Percentiles rank a stretch among this genome's conserved stretches.
Conservation (phyloP, 2,888 invertebrate genomes). For the Atrina japonica region DNA sequence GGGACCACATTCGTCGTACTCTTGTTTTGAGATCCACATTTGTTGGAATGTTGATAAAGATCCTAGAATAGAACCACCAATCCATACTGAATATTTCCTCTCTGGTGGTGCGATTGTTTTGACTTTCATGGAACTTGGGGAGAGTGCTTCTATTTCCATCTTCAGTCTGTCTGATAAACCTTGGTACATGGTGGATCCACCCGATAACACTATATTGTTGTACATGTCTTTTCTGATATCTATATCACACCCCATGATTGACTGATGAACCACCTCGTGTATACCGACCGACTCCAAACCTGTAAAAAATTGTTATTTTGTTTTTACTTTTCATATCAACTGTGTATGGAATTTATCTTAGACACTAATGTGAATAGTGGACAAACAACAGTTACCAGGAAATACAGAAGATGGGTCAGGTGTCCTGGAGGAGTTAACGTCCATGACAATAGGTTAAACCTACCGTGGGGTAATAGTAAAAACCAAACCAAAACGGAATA, state of each 20-base stretch:
- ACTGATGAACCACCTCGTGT: slow-evolving; percentile 71
- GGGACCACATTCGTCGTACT: slow-evolving; percentile 20
- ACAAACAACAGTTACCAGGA: too few relatives aligned
- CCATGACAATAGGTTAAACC: too few relatives aligned
- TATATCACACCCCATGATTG: slow-evolving; percentile 73
- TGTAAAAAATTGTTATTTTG: too few relatives aligned
- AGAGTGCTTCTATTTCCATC: neutral
- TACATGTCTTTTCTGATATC: slow-evolving; percentile 74
- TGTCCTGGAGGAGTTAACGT: too few relatives aligned
- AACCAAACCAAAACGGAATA: too few relatives aligned
- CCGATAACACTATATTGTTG: slow-evolving; percentile 86
- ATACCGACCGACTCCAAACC: slow-evolving; percentile 48
- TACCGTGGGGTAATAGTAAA: too few relatives aligned
- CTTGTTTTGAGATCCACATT: slow-evolving; percentile 10
- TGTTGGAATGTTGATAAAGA: neutral
- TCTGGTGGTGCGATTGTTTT: slow-evolving; percentile 4
- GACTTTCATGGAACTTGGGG: neutral
- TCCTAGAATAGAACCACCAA: slow-evolving; percentile 13
- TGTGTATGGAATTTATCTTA: too few relatives aligned
- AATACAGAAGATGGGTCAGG: too few relatives aligned
- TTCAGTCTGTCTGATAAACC: slow-evolving; percentile 80
- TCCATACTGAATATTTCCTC: slow-evolving; percentile 15
- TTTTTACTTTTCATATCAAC: too few relatives aligned
- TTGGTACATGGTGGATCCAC: slow-evolving; percentile 97
- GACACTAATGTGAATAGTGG: too few relatives aligned